Base-by-base conservation (phyloP, 1,140 invertebrate species). In the Cotesia typhae region DNA sequence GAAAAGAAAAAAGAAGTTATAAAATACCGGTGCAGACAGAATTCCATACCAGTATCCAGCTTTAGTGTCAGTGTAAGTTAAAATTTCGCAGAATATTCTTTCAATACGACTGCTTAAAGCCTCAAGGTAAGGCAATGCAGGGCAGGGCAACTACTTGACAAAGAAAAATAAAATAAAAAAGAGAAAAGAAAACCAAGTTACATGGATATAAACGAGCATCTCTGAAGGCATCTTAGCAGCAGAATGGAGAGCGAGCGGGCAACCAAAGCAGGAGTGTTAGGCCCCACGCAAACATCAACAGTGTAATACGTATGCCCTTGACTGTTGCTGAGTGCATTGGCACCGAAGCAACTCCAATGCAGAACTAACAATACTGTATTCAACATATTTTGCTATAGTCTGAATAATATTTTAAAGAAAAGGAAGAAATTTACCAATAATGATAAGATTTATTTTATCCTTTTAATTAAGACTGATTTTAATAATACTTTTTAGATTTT, bases 251-350 rank as follows among this genome's bases (percentile, higher is more conserved):
- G 2, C 41, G 41, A 47, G 41, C 41, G 41, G 7, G 41, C 41
- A 10, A 10, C 6, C 41, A 47, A 47, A 47, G 41, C 41, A 7
- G 41, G 41, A 9, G 67, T 59, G 47, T 64, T 47, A 51, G 70
- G 70, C 70, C 70, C 70, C 70, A 72, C 70, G 70, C 70, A 72
- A 67, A 72, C 70, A 65, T 41, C 5, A 14, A 70, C 63, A 67
- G 70, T 75, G 74, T 72, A 67, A 47, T 47, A 47, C 10, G 71
- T 57, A 72, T 81, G 80, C 78, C 80, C 80, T 81, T 81, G 80
- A 78, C 76, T 66, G 80, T 81, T 81, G 76, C 80, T 75, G 80
- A 82, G 81, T 81, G 81, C 80, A 81, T 78, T 81, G 80, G 74
- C 80, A 81, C 72, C 70, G 66, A 71, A 66, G 67, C 73, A 35